Conservation (phyloP, 2,888 invertebrate species). For the Cephus pulcher region DNA sequence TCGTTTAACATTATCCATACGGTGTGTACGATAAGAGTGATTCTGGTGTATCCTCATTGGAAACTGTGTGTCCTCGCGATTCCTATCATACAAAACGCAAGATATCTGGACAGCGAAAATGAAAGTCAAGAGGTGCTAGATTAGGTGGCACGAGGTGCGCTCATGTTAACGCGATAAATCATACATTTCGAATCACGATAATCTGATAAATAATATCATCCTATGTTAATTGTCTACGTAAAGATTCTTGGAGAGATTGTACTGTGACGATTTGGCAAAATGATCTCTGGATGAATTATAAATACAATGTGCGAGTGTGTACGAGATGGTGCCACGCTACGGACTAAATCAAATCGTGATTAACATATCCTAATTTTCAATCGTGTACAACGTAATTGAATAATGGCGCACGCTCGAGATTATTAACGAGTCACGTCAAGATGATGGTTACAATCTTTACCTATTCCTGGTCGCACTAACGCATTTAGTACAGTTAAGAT, state of each 20-base stretch:
- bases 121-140: neutral
- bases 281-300: neutral
- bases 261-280: neutral
- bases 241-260: neutral
- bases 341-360: slow-evolving; percentile 14
- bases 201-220: neutral
- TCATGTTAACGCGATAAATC: neutral
- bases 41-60: neutral
- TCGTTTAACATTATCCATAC: slow-evolving; percentile 5
- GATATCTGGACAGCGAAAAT: neutral
- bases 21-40: neutral
- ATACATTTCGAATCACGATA: neutral
- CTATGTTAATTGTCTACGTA: neutral
- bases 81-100: neutral
- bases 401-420: neutral
- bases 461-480: slow-evolving; percentile 29
- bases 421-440: neutral
- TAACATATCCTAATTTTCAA: slow-evolving; percentile 35
- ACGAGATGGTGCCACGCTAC: neutral
- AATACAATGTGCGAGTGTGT: neutral
- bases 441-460: slow-evolving; percentile 30
- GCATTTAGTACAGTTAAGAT: slow-evolving; percentile 23
- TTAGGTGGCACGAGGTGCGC: neutral
- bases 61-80: neutral
- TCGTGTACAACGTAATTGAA: slow-evolving; percentile 11